These are phyloP conservation scores for Mastigias papua DNA, from an alignment of 30 jellyfish, hydroid and myxozoan species.

Conservation along the genomic window DNA sequence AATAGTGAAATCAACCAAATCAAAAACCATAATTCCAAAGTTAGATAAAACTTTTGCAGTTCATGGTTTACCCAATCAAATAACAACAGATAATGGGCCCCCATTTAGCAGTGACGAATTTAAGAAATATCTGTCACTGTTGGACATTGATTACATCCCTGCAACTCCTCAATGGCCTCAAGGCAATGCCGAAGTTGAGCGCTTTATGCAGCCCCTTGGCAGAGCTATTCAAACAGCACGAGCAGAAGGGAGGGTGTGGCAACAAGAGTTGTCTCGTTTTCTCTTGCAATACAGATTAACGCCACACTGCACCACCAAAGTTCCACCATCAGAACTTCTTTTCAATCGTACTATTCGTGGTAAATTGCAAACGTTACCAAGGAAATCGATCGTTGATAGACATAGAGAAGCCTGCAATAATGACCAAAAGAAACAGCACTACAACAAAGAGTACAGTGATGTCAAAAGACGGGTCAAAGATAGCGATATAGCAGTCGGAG, in stretches of 20 bases:
- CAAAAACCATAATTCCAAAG: conserved; percentile 39
- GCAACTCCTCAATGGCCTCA: conserved; percentile 45
- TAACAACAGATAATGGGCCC: conserved; percentile 68
- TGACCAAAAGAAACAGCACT: conserved; percentile 24
- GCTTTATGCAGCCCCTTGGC: conserved; percentile 43
- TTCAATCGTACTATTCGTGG: conserved; percentile 59
- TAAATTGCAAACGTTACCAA: conserved; percentile 25
- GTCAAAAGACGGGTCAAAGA: conserved; percentile 46
- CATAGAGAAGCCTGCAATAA: conserved; percentile 33
- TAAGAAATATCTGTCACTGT: background rate
- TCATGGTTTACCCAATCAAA: conserved; percentile 25
- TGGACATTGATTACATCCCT: conserved; percentile 22
- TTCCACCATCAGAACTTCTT: conserved; percentile 15
- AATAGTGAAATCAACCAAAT: conserved; percentile 46
- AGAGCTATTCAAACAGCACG: conserved; percentile 47
- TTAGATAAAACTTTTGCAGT: conserved; percentile 30
- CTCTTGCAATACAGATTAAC: conserved; percentile 15
- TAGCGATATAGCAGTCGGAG: conserved; percentile 31
- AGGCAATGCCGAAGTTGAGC: conserved; percentile 62
- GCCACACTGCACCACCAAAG: conserved; percentile 8
- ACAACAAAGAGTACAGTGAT: conserved; percentile 46
- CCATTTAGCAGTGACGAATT: conserved; percentile 59
- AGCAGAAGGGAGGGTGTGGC: conserved; percentile 59
- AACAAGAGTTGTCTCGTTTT: conserved; percentile 49
- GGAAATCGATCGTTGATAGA: background rate